A percentile compares a stretch with the other conserved stretches of the same genome.
phyloP scores from a whole-genome alignment of 2,888 invertebrate genomes.

The Pterostichus madidus region DNA sequence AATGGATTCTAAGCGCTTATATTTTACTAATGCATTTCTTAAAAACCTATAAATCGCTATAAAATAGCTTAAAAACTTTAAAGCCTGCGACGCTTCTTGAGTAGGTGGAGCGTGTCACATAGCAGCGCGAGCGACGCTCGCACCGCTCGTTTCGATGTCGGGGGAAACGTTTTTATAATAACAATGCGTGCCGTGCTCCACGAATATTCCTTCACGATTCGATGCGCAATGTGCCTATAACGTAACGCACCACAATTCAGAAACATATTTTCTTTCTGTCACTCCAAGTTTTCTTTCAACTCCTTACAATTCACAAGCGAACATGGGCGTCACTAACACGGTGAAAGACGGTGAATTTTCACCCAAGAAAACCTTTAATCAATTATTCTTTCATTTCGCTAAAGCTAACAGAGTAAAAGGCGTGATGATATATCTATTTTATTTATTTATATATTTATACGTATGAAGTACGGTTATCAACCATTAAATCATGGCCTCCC shows the following conservation, averaged over 20 bases:
- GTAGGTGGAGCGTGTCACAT: slow-evolving; percentile 67
- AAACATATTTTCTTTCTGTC: slow-evolving; percentile 9
- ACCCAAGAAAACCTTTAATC: too few species aligned
- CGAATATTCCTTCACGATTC: slow-evolving; percentile 47
- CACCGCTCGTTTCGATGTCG: slow-evolving; percentile 44
- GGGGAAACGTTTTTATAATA: slow-evolving; percentile 72
- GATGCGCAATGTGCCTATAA: slow-evolving; percentile 16
- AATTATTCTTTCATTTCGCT: too few species aligned
- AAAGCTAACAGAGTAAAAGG: too few species aligned
- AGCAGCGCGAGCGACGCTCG: background rate
- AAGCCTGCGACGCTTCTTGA: slow-evolving; percentile 70
- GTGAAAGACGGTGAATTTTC: too few species aligned
- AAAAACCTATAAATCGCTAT: slow-evolving; percentile 73
- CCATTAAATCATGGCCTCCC: too few species aligned
- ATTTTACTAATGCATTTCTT: slow-evolving; percentile 74
- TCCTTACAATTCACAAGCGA: background rate
- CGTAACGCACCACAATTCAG: slow-evolving; percentile 1
- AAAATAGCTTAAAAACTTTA: slow-evolving; percentile 70
- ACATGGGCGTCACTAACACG: too few species aligned
- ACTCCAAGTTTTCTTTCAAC: background rate
- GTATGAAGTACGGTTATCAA: too few species aligned
- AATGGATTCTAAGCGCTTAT: slow-evolving; percentile 74
- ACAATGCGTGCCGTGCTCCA: slow-evolving; percentile 69
- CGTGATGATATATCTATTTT: too few species aligned
- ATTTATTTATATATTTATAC: too few species aligned